Percentiles rank a stretch among this genome's conserved stretches.
phyloP scores from a whole-genome alignment of 2,888 invertebrate species.

The Cataglyphis livida region DNA sequence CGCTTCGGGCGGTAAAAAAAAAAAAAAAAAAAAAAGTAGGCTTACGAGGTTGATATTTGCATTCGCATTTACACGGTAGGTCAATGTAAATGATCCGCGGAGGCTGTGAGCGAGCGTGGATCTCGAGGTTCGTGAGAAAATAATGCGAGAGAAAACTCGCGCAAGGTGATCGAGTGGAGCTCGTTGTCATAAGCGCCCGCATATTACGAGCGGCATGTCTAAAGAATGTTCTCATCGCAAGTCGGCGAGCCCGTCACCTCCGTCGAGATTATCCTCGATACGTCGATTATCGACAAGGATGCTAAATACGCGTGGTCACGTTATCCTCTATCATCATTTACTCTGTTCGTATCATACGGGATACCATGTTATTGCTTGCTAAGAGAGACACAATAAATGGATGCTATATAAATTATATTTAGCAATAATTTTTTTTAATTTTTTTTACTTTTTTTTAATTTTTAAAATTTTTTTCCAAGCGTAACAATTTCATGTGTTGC shows the following conservation, averaged over 20 bases:
- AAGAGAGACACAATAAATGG: constrained; percentile 13
- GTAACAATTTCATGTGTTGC: not conserved
- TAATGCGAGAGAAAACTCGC: constrained; percentile 72
- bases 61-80: constrained; percentile 52
- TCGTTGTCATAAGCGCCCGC: constrained; percentile 66
- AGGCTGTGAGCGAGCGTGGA: constrained; percentile 58
- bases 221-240: constrained; percentile 76
- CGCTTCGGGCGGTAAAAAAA: constrained; percentile 39
- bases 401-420: not conserved
- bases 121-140: constrained; percentile 72
- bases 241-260: constrained; percentile 56
- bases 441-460: no score
- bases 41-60: constrained; percentile 44
- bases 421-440: not conserved
- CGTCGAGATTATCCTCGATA: constrained; percentile 74
- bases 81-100: constrained; percentile 54
- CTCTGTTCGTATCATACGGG: constrained; percentile 49
- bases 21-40: not conserved
- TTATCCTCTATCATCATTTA: constrained; percentile 57
- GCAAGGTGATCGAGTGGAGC: constrained; percentile 77
- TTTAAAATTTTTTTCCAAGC: not conserved
- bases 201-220: constrained; percentile 49
- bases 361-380: constrained; percentile 15
- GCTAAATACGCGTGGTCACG: constrained; percentile 68
- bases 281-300: constrained; percentile 80